Conservation (phyloP, 2,113 vertebrate species). For the crab-eating macaque (Macaca fascicularis) region T2T-MFA8v1.1 NC_088386.1:46638501-46639000, state of each 20-base stretch:
- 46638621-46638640: background rate
- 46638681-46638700: background rate
- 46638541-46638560: background rate
- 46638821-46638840: background rate
- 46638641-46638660: background rate
- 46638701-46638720: background rate
- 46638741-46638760: too few species aligned
- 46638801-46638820: background rate
- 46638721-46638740: background rate
- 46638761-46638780: background rate
- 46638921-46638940: conserved; percentile 12
- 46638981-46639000: background rate
- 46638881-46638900: background rate
- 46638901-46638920: background rate
- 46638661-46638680: background rate
- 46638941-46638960: background rate
- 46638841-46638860: background rate
- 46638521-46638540: background rate
- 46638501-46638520: background rate
- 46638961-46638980: background rate
- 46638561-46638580: background rate
- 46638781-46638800: background rate
- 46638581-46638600: background rate
- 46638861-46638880: background rate
- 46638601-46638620: background rate